Evolutionary conservation across 2,888 invertebrate species (phyloP), one percentile per base, ranked within the genome.

Genomic region (Parnassius apollo): DNA sequence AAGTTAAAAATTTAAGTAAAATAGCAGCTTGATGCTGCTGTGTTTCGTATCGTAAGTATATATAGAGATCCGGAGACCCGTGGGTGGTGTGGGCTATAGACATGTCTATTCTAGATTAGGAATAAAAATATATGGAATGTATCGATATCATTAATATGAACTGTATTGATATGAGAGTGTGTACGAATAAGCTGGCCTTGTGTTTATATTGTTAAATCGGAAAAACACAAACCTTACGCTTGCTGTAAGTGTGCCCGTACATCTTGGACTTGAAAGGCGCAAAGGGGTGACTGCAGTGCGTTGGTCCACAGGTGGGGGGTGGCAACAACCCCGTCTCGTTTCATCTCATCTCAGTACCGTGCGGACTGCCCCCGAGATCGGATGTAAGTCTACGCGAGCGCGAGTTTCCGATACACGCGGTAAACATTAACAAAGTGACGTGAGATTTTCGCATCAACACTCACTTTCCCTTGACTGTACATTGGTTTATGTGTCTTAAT

Each of bases 251-350:
- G 58, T n/a, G 50, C 18, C 67, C 68, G 68, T 66, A 74, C 70
- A 73, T 77, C 76, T 78, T 76, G 78, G 72, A 75, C 76, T 77
- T 79, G 76, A 80, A 81, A 82, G 76, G 80, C 80, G 80, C 81
- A 80, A 77, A 80, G 79, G 78, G 85, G 84, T 80, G 80, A 86
- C 90, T 88, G 91, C 91, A 91, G 86, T 89, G 87, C 88, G 88
- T 85, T 81, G 79, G 81, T 80, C 88, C 76, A 88, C 90, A 89
- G 88, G 89, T 88, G 88, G 90, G 83, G 88, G 83, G 79, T 70
- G 72, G 64, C 59, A 65, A 63, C 59, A 65, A 65, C 56, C 66
- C 73, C 68, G 72, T 75, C 73, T 71, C 69, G 71, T 72, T 69
- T 75, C 72, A 69, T 69, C 71, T 69, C 68, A 62, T 56, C 56